These are phyloP conservation scores for Tinea pellionella DNA, from an alignment of 2,888 invertebrate genomes.

Conservation along the genomic window DNA sequence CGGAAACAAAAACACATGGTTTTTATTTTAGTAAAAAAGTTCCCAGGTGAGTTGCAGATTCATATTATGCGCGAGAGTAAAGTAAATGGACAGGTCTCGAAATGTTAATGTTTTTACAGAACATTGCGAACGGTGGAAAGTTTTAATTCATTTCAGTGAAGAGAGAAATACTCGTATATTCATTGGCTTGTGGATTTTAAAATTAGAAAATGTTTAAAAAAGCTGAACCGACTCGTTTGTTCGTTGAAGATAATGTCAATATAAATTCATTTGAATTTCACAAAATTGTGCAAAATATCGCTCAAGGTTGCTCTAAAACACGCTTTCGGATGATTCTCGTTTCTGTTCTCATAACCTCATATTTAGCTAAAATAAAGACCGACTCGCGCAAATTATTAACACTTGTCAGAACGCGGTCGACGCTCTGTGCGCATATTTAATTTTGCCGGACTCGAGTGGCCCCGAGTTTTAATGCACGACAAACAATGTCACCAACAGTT, in stretches of 20 bases:
- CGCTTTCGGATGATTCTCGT: neutral
- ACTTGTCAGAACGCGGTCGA: constrained; percentile 24
- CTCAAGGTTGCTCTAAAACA: constrained; percentile 2
- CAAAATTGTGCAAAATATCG: neutral
- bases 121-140: neutral
- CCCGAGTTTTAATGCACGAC: constrained; percentile 12
- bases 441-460: constrained; percentile 9
- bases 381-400: constrained; percentile 24
- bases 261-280: neutral
- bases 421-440: constrained; percentile 19
- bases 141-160: neutral
- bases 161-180: constrained; percentile 3
- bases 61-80: neutral
- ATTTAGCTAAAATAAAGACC: constrained; percentile 21
- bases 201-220: neutral
- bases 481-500: constrained; percentile 11
- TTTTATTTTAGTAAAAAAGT: neutral
- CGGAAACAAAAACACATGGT: neutral
- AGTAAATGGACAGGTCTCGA: constrained; percentile 9
- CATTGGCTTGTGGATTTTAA: neutral
- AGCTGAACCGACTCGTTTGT: too few species aligned
- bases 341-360: constrained; percentile 2
- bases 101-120: constrained; percentile 7
- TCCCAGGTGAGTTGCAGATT: constrained; percentile 1
- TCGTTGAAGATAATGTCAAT: neutral